These are phyloP conservation scores for Anarhynchus alexandrinus DNA, from an alignment of 2,113 vertebrate species.

Conservation along the genomic window DNA sequence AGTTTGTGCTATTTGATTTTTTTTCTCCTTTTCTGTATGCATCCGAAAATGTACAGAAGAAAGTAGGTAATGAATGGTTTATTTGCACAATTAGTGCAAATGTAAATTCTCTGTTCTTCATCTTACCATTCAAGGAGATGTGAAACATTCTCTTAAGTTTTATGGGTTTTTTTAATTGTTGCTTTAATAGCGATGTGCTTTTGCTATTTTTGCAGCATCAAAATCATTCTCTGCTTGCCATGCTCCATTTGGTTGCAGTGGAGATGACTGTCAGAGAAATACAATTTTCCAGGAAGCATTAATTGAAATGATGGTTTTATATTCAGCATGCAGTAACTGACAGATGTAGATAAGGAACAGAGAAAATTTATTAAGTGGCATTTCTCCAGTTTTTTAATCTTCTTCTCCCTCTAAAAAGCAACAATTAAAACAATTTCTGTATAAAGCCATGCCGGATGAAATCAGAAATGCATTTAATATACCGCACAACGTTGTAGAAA, in stretches of 20 bases:
- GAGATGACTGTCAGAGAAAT: conserved; percentile 42
- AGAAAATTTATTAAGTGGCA: conserved; percentile 5
- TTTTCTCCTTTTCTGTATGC: not conserved
- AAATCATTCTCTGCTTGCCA: conserved; percentile 6
- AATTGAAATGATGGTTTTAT: conserved; percentile 1
- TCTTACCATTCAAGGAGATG: not conserved
- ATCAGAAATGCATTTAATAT: not conserved
- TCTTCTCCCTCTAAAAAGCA: not conserved
- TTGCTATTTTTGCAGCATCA: conserved; percentile 1
- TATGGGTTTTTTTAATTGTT: not conserved
- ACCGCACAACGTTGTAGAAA: not conserved
- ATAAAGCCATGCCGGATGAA: not conserved
- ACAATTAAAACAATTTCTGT: not conserved
- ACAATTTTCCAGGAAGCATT: conserved; percentile 13
- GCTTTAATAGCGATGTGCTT: not conserved
- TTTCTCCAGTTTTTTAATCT: not conserved
- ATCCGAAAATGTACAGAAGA: not conserved
- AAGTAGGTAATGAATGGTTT: not conserved
- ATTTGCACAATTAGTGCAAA: not conserved
- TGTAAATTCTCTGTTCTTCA: not conserved
- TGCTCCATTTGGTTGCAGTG: conserved; percentile 21
- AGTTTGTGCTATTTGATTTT: not conserved
- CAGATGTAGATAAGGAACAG: conserved; percentile 29
- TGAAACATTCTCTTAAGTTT: not conserved
- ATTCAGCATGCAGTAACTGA: not conserved